Base-by-base conservation (phyloP, 2,797 vertebrate species). In the Schizopygopsis malacanthus region DNA sequence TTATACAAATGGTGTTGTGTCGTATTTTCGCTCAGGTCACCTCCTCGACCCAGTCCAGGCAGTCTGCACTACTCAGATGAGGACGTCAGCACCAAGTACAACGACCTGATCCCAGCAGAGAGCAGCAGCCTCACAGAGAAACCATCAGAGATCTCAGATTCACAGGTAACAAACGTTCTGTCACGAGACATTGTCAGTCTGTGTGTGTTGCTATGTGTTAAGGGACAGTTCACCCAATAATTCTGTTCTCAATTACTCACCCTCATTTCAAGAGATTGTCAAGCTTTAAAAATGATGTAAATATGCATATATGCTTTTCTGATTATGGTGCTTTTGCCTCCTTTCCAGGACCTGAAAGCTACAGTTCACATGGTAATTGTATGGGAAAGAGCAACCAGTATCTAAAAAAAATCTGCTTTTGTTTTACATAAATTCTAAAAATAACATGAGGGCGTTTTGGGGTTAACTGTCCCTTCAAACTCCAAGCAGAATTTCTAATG, bases 121-220 rank as follows among this genome's bases (percentile, higher is more conserved):
- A 98, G 97, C 96, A 97, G 98, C 96, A 99, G 97, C 91, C 96
- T 99, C 83, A 99, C 98, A 0, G 98, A 99, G 91, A 99, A 99
- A 84, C 98, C 98, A 75, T 98, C 98, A 0, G 98, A 99, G 89
- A 94, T 98, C 90, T 99, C 98, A 0, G 98, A 99, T 92, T 99
- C 98, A 7, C 98, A 99, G 98, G 98, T 99, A 76, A 75, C 50
- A 52, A 37, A 56, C 28, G 15, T 43, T 61, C 67, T 10, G 52
- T 22, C n/a, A 63, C 11, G 43, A 33, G 61, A 67, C 25, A 2
- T 65, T 39, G 39, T 22, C n/a, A 4, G 41, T 33, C 81, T 7
- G 4, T 84, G 16, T 69, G 16, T 84, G 15, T 25, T 28, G 39
- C 22, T 63, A 37, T 10, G 0, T 69, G 43, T 67, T 69, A 81